Base-by-base conservation (phyloP, 2,888 invertebrate genomes). In the Drosophila conformis region DNA sequence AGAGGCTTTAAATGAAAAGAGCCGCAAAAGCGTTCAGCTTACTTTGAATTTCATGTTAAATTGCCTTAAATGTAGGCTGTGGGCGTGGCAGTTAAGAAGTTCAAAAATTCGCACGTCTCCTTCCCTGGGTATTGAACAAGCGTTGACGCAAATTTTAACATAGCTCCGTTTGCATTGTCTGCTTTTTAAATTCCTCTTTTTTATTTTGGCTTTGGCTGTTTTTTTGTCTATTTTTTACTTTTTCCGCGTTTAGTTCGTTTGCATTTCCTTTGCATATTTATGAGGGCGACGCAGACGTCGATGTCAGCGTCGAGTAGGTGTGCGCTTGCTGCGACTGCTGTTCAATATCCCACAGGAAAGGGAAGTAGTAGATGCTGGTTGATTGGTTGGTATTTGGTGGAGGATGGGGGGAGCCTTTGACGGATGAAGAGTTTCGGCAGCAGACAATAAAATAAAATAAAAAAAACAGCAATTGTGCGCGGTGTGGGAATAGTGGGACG, bases 241-340 rank as follows among this genome's bases (percentile, higher is more conserved):
- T 27, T 69, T 60, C 58, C 56, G 82, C 80, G 73, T 82, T 84
- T 74, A 75, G 82, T 69, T 78, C 76, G 83, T 75, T 86, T 87
- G 81, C 79, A 88, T 80, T 88, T 83, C 68, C 83, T 73, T 85
- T 86, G 85, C 85, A 88, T 85, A 85, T 85, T 87, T 87, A 88
- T 86, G 75, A 87, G 87, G 67, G 80, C 71, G 62, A 63, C 38
- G 59, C 54, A 58, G 68, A 42, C 57, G 63, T 63, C 51, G 57
- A 58, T 25, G 62, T 27, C 35, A 21, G n/a, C 42, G 27, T 36
- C 40, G 61, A 61, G 52, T n/a, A 18, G 31, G 36, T 52, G 38
- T 29, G 36, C 66, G 35, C 49, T 48, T 64, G 42, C 21, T 33
- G 67, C 49, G 42, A 49, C 40, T 57, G 62, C 46, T 73, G 66